Evolutionary conservation across 2,797 vertebrate species (phyloP), one percentile per base, ranked within the genome.

Genomic region (Gadopsis bispinosus): DNA sequence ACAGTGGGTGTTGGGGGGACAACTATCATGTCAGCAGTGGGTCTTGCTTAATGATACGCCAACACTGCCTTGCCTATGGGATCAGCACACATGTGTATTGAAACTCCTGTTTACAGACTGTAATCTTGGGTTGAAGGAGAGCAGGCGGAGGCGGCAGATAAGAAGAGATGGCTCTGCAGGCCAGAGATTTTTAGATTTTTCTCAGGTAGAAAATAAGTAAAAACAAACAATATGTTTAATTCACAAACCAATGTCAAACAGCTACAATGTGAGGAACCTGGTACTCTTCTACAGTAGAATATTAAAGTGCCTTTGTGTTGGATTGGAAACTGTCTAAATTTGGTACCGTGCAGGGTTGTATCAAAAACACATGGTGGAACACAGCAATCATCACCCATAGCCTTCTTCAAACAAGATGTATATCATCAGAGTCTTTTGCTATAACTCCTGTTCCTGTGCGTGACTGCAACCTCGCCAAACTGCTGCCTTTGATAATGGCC

Each of bases 71-170:
- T 81, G 67, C 70, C 56, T 65, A 20, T 59, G 62, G 66, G 66
- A 83, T 81, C 63, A 65, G 73, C 1, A 20, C 79, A 81, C 56
- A 84, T 76, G 66, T 74, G 54, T 75, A 73, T 63, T 59, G 62
- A 75, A 79, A 73, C 80, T 67, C n/a, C 56, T 81, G 43, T 75
- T 75, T 79, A 33, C 63, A 39, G 65, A 65, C 61, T 19, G 51
- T 74, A 83, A 89, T 87, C 78, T 83, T 22, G 22, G 68, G 58
- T 60, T 79, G 82, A 81, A 81, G 77, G 74, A 79, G 81, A 77
- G n/a, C 8, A 61, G 69, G 77, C 50, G 14, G 67, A 63, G 63
- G 71, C 0, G 12, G 54, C 0, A 10, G 55, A 33, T 35, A 35
- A 37, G 58, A 56, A 53, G 45, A 73, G 58, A 70, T 70, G 50